A percentile compares a stretch with the other conserved stretches of the same genome.
Evolutionary conservation across 2,113 vertebrate genomes (phyloP).

Genomic region (Serilophus lunatus): DNA sequence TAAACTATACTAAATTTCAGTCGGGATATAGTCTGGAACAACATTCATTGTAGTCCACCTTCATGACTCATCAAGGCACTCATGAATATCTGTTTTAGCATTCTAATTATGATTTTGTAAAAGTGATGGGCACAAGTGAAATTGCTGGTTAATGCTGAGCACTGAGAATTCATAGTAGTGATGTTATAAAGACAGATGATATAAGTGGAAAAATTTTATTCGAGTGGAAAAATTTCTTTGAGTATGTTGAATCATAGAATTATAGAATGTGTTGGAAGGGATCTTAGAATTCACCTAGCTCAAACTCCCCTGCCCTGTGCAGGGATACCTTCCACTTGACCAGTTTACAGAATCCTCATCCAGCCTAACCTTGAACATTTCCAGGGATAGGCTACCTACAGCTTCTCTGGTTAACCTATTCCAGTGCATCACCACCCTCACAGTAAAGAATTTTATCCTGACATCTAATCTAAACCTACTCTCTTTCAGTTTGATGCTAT

Average conservation of each 20-base stretch:
- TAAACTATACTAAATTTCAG: background rate
- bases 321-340: background rate
- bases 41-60: background rate
- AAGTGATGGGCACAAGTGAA: constrained; percentile 17
- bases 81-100: background rate
- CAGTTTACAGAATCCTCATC: too few relatives aligned
- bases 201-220: background rate
- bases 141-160: background rate
- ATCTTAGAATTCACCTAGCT: background rate
- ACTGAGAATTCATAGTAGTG: background rate
- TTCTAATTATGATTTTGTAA: constrained; percentile 27
- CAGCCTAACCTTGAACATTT: background rate
- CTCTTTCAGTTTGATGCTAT: background rate
- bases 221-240: background rate
- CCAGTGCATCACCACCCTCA: background rate
- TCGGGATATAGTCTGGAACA: background rate
- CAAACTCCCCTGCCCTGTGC: background rate
- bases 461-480: background rate
- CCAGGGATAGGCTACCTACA: rapidly evolving
- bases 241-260: background rate
- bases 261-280: background rate
- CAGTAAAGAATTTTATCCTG: background rate
- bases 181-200: background rate
- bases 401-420: background rate
- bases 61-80: background rate